These are phyloP conservation scores for Indri indri DNA, from an alignment of 2,113 vertebrate species.

Conservation along the genomic window DNA sequence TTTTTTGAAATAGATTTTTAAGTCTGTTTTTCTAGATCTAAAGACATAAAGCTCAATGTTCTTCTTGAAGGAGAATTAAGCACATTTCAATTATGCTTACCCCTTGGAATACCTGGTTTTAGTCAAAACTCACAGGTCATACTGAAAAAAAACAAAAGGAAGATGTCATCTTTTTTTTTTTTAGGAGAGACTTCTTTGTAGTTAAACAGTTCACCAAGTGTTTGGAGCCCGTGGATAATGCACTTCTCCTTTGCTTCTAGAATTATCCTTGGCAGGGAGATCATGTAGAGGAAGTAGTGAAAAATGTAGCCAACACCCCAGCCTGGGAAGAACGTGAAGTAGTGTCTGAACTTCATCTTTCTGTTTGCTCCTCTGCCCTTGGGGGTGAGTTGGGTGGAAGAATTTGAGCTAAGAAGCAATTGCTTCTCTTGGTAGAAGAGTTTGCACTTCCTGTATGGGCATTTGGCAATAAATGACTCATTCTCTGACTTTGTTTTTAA, in stretches of 20 bases:
- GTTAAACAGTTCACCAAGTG: background rate
- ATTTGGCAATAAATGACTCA: background rate
- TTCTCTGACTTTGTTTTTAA: constrained; percentile 11
- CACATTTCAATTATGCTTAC: background rate
- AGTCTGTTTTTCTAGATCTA: background rate
- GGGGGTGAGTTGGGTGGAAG: background rate
- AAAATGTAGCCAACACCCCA: background rate
- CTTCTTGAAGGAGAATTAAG: background rate
- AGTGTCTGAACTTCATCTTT: background rate
- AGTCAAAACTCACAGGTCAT: background rate
- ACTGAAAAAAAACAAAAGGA: background rate
- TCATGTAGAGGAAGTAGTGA: background rate
- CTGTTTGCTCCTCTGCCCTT: background rate
- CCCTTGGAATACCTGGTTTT: background rate
- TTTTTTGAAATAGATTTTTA: constrained; percentile 32
- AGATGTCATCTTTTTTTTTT: background rate
- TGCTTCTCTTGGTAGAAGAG: background rate
- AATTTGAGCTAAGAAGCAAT: background rate
- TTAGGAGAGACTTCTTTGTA: background rate
- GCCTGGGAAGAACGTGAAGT: background rate
- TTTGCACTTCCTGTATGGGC: background rate
- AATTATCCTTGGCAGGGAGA: background rate
- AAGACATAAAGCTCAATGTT: background rate
- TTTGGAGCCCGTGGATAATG: background rate
- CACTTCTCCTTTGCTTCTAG: background rate